phyloP scores from a whole-genome alignment of 1,140 invertebrate genomes.

The Myzus persicae region DNA sequence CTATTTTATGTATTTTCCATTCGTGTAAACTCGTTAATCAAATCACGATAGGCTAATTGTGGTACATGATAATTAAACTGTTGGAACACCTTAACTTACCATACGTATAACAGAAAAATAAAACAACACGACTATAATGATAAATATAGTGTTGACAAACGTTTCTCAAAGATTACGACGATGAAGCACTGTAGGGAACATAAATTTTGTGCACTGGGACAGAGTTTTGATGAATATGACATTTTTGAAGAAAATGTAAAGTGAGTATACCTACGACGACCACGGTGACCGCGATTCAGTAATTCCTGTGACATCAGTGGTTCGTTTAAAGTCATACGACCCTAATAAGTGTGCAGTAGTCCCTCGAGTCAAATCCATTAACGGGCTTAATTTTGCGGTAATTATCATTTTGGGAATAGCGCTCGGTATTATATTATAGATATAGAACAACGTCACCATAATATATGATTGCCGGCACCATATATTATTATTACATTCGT shows the following conservation, averaged over 20 bases:
- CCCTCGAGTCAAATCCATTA: constrained; percentile 22
- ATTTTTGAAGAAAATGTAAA: not conserved
- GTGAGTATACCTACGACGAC: not conserved
- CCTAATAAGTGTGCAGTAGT: not conserved
- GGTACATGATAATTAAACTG: not conserved
- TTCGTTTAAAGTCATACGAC: not conserved
- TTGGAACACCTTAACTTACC: not conserved
- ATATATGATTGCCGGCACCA: not conserved
- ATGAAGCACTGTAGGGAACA: no score
- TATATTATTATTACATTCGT: not conserved
- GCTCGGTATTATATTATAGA: not conserved
- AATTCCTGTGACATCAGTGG: not conserved
- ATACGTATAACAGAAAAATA: not conserved
- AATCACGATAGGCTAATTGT: not conserved
- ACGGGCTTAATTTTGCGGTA: not conserved
- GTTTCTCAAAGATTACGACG: no score
- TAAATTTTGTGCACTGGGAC: not conserved
- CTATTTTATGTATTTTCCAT: not conserved
- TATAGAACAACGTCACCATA: not conserved
- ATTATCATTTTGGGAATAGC: constrained; percentile 7
- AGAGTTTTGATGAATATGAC: not conserved
- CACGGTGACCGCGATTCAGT: not conserved
- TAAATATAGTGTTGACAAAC: not conserved
- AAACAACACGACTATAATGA: not conserved
- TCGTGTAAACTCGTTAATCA: not conserved